Percentiles rank a stretch among this genome's conserved stretches.
phyloP scores from a whole-genome alignment of 2,113 vertebrate genomes.

The Suncus etruscus region DNA sequence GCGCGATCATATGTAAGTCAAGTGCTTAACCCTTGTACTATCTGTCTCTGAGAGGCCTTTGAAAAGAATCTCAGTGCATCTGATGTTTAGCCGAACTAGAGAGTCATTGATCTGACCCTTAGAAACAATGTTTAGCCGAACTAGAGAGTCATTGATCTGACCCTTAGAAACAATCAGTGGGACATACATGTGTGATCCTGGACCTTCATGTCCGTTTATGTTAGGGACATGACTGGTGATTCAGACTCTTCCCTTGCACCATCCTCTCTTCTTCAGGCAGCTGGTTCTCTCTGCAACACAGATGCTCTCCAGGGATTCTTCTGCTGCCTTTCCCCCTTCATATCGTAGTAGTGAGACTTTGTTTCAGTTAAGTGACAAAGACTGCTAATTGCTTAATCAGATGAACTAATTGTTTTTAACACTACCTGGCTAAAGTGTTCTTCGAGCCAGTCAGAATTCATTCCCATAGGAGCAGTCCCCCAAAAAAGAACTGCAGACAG shows the following conservation, averaged over 20 bases:
- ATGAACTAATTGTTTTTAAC: constrained; percentile 71
- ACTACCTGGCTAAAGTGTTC: constrained; percentile 64
- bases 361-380: constrained; percentile 73
- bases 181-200: neutral
- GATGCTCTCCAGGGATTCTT: neutral
- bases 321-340: neutral
- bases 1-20: too few relatives aligned
- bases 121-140: neutral
- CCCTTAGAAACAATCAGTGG: neutral
- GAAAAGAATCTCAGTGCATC: neutral
- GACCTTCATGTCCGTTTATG: neutral
- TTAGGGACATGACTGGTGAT: neutral
- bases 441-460: neutral
- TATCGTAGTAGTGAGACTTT: constrained; percentile 24
- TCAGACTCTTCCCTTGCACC: fast-evolving
- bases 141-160: neutral
- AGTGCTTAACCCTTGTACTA: neutral
- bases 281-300: neutral
- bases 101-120: neutral
- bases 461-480: neutral
- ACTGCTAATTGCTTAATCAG: constrained; percentile 71
- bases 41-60: neutral
- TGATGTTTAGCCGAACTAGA: neutral
- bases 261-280: neutral
- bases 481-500: neutral